Conservation (phyloP, 2,113 vertebrate species). For the Chlorodrepanis virens region DNA sequence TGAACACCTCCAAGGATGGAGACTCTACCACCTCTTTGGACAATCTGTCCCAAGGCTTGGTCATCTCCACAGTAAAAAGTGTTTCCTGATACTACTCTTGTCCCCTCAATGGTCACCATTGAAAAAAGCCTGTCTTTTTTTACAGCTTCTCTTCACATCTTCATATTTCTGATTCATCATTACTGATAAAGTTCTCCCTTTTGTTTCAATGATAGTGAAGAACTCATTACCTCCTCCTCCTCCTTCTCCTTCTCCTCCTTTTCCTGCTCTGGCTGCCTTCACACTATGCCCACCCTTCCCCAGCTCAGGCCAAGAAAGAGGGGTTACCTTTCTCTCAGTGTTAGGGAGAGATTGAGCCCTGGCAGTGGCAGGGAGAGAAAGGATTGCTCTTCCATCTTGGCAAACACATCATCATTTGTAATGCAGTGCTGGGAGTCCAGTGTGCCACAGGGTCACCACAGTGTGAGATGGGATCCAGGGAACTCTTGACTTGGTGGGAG, state of each 20-base stretch:
- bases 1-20: neutral
- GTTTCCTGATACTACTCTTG: neutral
- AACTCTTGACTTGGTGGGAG: neutral
- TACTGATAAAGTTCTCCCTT: neutral
- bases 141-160: neutral
- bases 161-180: neutral
- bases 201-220: neutral
- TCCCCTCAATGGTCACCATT: neutral
- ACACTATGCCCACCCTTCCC: neutral
- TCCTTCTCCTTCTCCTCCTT: neutral
- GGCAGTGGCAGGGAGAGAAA: neutral
- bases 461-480: neutral
- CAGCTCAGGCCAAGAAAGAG: neutral
- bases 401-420: neutral
- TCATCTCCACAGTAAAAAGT: neutral
- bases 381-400: neutral
- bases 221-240: neutral
- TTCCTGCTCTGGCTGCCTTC: neutral
- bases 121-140: neutral
- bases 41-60: neutral
- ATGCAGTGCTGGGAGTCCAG: neutral
- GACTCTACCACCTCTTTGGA: neutral
- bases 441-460: rapidly evolving
- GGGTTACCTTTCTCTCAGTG: neutral
- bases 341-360: neutral